Evolutionary conservation across 2,888 invertebrate species (phyloP).

Genomic region (Ornithoptera alexandrae): DNA sequence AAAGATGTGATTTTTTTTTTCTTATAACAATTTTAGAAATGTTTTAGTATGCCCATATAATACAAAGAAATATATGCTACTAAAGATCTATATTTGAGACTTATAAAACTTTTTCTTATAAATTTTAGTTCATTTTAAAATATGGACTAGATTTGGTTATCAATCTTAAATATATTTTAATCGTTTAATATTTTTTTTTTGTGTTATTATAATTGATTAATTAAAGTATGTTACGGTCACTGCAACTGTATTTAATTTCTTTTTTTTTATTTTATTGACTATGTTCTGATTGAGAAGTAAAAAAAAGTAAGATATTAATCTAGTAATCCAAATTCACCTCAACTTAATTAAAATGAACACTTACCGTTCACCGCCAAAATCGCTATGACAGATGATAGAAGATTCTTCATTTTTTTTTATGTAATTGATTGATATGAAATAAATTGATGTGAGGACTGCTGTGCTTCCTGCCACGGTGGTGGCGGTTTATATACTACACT

Average conservation of each 20-base stretch:
- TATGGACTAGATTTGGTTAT: neutral
- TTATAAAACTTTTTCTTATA: neutral
- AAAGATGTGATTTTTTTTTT: slow-evolving; percentile 41
- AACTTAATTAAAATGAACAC: slow-evolving; percentile 36
- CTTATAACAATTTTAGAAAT: slow-evolving; percentile 15
- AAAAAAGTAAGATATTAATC: no score
- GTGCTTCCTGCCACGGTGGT: slow-evolving; percentile 62
- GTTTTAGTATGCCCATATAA: slow-evolving; percentile 34
- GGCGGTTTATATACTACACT: slow-evolving; percentile 73
- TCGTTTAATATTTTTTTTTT: neutral
- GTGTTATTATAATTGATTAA: no score
- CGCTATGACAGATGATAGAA: slow-evolving; percentile 46
- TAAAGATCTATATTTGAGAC: neutral
- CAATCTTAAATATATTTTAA: neutral
- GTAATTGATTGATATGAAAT: slow-evolving; percentile 31
- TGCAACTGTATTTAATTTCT: no score
- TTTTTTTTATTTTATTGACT: no score
- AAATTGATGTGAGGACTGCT: slow-evolving; percentile 41
- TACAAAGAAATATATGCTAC: neutral
- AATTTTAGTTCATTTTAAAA: neutral
- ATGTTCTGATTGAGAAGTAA: no score
- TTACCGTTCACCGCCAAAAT: slow-evolving; percentile 66
- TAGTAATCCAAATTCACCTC: no score
- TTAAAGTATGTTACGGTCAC: no score
- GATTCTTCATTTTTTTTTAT: slow-evolving; percentile 50